Base-by-base conservation (phyloP, 2,113 vertebrate species). In the Synodontis membranacea region DNA sequence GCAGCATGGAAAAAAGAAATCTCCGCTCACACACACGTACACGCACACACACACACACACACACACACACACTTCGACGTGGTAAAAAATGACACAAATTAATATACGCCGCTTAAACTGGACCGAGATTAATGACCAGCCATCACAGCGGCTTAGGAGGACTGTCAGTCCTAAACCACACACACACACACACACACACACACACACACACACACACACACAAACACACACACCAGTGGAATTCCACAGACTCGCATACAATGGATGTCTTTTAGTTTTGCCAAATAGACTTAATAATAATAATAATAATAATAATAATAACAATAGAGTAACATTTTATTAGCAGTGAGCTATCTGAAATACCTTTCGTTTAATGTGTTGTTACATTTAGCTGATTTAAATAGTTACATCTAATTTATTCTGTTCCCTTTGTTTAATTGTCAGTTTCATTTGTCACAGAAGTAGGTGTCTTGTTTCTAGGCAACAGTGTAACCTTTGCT, bases 1-100 rank as follows among this genome's bases (percentile, higher is more conserved):
- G 80, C 58, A 44, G 39, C 28, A 50, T 50, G 56, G 9, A 12
- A 19, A 68, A 11, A 83, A 80, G 17, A 64, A 64, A 64, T 3
- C 23, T 5, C 42, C 95, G 93, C 92, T 95, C 96, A 96, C 96
- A 97, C 96, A 93, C 90, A 90, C 92, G 31, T 14, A 10, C 28
- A 78, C n/a, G 92, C 93, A 93, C 92, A 94, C 92, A 94, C 92
- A 92, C 90, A 94, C 91, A 91, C 92, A 90, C 91, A 93, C 96
- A 93, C 92, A 96, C 96, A 95, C 96, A 97, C 97, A 93, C 91
- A 90, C 92, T 88, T 92, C 92, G 94, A 97, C 96, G 97, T 97
- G 97, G 97, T 99, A 98, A 98, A 86, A 99, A 99, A 99, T 98
- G 97, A 99, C 97, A 99, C 96, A 98, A 98, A 99, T 99, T 98